phyloP scores from a whole-genome alignment of 1,140 invertebrate genomes.

The Drosophila dunni region DNA sequence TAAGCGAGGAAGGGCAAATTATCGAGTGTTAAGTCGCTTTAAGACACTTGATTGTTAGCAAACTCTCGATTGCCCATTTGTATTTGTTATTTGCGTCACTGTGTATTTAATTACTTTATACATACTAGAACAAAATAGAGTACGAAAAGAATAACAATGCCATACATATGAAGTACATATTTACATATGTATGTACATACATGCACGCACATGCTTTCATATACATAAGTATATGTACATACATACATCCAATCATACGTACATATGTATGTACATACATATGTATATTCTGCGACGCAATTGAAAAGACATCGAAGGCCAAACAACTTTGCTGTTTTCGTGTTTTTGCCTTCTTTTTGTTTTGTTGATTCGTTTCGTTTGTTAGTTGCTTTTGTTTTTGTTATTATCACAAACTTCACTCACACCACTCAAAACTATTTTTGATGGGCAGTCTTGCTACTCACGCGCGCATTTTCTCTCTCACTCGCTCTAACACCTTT shows the following conservation, averaged over 20 bases:
- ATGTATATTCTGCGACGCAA: conserved; percentile 77
- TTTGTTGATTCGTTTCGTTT: conserved; percentile 10
- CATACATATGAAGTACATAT: conserved; percentile 26
- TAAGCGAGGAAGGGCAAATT: neutral
- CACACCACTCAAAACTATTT: conserved; percentile 21
- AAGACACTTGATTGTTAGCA: conserved; percentile 27
- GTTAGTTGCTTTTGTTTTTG: conserved; percentile 59
- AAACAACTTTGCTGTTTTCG: conserved; percentile 76
- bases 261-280: conserved; percentile 36
- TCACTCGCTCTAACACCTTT: conserved; percentile 11
- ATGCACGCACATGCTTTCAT: conserved; percentile 1
- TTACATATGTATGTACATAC: conserved; percentile 7
- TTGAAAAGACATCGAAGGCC: conserved; percentile 82
- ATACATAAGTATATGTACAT: conserved; percentile 13
- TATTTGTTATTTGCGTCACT: conserved; percentile 29
- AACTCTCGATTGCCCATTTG: conserved; percentile 11
- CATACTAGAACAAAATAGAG: conserved; percentile 36
- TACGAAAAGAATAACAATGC: conserved; percentile 51
- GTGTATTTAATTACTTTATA: conserved; percentile 47
- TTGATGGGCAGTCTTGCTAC: conserved; percentile 20
- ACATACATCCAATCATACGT: conserved; percentile 16
- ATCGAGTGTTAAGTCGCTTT: conserved; percentile 17
- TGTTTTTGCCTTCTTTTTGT: conserved; percentile 53
- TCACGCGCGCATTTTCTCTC: conserved; percentile 23
- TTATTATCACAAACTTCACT: conserved; percentile 70